phyloP scores from a whole-genome alignment of 2,888 invertebrate genomes.

The Lypha dubia region DNA sequence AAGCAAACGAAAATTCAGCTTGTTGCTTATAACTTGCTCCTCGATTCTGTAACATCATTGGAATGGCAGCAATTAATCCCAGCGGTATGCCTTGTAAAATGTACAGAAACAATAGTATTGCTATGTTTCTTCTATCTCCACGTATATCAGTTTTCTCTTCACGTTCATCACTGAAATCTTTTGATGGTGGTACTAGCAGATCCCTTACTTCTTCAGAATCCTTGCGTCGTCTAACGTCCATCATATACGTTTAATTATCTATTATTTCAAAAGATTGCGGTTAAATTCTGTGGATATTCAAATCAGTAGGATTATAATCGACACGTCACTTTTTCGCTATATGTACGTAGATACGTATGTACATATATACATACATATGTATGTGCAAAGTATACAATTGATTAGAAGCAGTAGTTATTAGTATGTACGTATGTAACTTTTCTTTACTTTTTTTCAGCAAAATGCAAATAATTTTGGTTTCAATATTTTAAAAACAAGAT shows the following conservation, averaged over 20 bases:
- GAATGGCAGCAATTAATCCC: slow-evolving; percentile 96
- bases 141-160: slow-evolving; percentile 84
- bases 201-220: slow-evolving; percentile 56
- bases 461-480: not conserved
- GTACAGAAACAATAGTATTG: slow-evolving; percentile 95
- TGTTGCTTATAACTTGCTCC: slow-evolving; percentile 97
- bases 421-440: not conserved
- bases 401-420: no score
- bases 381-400: not conserved
- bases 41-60: slow-evolving; percentile 96
- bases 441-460: not conserved
- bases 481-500: not conserved
- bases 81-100: slow-evolving; percentile 97
- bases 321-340: slow-evolving; percentile 62
- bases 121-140: slow-evolving; percentile 92
- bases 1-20: slow-evolving; percentile 96
- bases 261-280: not conserved
- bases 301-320: slow-evolving; percentile 49
- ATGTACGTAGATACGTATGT: slow-evolving; percentile 4
- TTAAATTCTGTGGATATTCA: not conserved
- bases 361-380: not conserved
- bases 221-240: slow-evolving; percentile 71
- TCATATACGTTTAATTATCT: not conserved
- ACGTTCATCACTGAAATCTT: slow-evolving; percentile 69
- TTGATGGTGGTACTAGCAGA: slow-evolving; percentile 40